Evolutionary conservation across 2,113 vertebrate genomes (phyloP).

Genomic region (Protobothrops flavoviridis): DNA sequence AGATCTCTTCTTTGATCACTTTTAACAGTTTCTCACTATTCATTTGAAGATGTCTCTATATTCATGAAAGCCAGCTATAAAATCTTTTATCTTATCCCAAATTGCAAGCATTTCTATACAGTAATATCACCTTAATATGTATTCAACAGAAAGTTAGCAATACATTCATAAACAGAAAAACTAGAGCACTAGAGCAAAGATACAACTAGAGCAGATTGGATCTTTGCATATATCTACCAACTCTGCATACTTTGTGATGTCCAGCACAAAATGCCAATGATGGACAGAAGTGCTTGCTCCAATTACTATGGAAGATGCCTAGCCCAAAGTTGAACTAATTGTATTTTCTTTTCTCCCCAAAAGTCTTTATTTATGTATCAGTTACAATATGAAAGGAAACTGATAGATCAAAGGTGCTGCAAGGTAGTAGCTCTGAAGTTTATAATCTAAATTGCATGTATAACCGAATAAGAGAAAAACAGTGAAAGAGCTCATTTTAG

Average conservation of each 20-base stretch:
- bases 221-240: background rate
- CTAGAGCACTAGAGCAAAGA: background rate
- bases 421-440: background rate
- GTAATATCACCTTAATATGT: background rate
- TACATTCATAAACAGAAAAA: slow-evolving; percentile 22
- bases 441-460: background rate
- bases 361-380: background rate
- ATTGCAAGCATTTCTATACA: background rate
- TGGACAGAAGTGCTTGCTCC: background rate
- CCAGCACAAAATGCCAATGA: background rate
- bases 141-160: slow-evolving; percentile 39
- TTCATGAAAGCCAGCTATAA: fast-evolving
- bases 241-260: fast-evolving
- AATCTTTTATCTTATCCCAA: background rate
- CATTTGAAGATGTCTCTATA: background rate
- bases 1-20: fast-evolving
- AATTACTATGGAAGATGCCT: background rate
- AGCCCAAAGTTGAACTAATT: background rate
- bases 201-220: slow-evolving; percentile 29
- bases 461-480: background rate
- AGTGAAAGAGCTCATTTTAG: background rate
- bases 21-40: background rate
- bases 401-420: background rate
- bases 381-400: background rate
- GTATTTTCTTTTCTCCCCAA: background rate